Evolutionary conservation across 2,888 invertebrate genomes (phyloP).

Genomic region (Phasia obesa): DNA sequence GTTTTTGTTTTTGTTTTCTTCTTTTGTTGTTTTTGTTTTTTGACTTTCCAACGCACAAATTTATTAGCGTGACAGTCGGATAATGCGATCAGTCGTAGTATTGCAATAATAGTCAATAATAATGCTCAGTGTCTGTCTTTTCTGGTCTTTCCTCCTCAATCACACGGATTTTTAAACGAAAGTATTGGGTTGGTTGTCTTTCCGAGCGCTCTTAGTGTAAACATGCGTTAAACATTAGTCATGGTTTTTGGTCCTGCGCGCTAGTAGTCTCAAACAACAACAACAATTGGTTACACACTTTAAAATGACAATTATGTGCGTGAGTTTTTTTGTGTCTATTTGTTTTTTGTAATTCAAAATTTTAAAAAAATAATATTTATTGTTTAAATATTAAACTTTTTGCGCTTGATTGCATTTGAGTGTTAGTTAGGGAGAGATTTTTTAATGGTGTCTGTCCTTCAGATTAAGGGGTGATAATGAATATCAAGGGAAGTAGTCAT

Average conservation of each 20-base stretch:
- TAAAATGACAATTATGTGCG: slow-evolving; percentile 68
- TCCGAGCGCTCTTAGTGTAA: slow-evolving; percentile 23
- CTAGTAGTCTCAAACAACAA: slow-evolving; percentile 31
- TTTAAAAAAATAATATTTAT: slow-evolving; percentile 43
- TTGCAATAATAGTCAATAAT: slow-evolving; percentile 29
- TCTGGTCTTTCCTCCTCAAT: slow-evolving; percentile 61
- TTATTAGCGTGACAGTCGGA: slow-evolving; percentile 59
- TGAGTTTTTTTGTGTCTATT: slow-evolving; percentile 13
- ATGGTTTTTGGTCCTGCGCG: slow-evolving; percentile 65
- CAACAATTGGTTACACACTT: slow-evolving; percentile 66
- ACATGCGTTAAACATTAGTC: slow-evolving; percentile 69
- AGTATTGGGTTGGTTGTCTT: slow-evolving; percentile 9
- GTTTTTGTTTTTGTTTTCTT: background rate
- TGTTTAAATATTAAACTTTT: slow-evolving; percentile 68
- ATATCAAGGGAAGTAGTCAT: background rate
- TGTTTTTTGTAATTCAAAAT: slow-evolving; percentile 58
- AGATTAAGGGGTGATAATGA: slow-evolving; percentile 47
- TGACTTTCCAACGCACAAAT: slow-evolving; percentile 33
- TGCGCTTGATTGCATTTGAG: slow-evolving; percentile 62
- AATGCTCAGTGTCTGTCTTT: slow-evolving; percentile 44
- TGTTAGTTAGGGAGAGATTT: slow-evolving; percentile 33
- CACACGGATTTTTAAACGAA: slow-evolving; percentile 55
- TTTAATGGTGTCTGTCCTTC: background rate
- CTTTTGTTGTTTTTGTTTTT: slow-evolving; percentile 6
- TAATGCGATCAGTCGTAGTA: slow-evolving; percentile 28